Conservation (phyloP, 2,888 invertebrate species). For the Ceriagrion tenellum region DNA sequence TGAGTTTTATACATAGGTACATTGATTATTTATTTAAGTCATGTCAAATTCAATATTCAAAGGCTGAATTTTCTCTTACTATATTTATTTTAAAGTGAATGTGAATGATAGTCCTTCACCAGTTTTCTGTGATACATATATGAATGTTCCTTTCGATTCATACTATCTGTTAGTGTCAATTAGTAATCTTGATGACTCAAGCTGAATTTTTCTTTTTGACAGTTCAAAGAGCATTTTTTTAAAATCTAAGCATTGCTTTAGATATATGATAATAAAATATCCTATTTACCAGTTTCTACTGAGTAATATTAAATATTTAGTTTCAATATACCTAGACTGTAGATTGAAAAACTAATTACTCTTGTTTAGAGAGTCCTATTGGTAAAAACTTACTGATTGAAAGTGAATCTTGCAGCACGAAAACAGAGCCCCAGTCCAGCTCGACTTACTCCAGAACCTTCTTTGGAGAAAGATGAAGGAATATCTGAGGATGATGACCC, state of each 20-base stretch:
- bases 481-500: constrained; percentile 90
- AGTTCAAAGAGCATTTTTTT: too few relatives aligned
- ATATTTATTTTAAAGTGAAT: too few relatives aligned
- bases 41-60: not conserved
- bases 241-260: too few relatives aligned
- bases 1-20: not conserved
- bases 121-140: too few relatives aligned
- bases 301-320: not conserved
- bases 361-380: not conserved
- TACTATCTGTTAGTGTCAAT: too few relatives aligned
- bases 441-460: constrained; percentile 83
- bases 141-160: too few relatives aligned
- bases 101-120: too few relatives aligned
- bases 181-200: too few relatives aligned
- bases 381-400: not conserved
- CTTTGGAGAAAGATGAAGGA: constrained; percentile 86
- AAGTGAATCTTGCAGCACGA: constrained; percentile 79
- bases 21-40: not conserved
- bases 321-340: too few relatives aligned
- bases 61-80: too few relatives aligned
- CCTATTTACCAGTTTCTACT: not conserved
- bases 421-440: constrained; percentile 83
- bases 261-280: too few relatives aligned
- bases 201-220: too few relatives aligned
- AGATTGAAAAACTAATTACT: not conserved